These are phyloP conservation scores for Drosophila pallidifrons DNA, from an alignment of 1,140 invertebrate species.

Conservation along the genomic window DNA sequence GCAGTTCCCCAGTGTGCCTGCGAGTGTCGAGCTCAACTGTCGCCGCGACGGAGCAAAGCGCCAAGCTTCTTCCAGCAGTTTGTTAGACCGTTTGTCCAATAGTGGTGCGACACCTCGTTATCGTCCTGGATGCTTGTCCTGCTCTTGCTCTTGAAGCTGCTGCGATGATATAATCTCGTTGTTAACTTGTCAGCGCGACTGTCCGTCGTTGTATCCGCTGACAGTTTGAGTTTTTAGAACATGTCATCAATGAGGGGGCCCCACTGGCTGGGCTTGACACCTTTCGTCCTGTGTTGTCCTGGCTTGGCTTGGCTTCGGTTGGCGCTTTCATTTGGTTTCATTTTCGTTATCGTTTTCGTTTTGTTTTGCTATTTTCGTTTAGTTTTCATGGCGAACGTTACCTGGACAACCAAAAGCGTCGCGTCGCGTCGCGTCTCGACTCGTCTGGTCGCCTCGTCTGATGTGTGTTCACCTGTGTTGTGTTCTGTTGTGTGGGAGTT, in stretches of 20 bases:
- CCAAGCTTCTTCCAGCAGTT: background rate
- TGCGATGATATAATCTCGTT: slow-evolving; percentile 53
- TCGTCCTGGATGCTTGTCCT: slow-evolving; percentile 18
- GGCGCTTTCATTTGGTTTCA: slow-evolving; percentile 37
- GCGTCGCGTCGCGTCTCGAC: slow-evolving; percentile 13
- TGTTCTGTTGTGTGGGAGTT: slow-evolving; percentile 23
- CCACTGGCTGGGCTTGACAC: background rate
- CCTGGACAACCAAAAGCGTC: slow-evolving; percentile 58
- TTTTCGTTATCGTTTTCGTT: slow-evolving; percentile 27
- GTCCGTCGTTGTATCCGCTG: slow-evolving; percentile 57
- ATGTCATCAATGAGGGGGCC: slow-evolving; percentile 48
- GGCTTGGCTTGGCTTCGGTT: slow-evolving; percentile 7
- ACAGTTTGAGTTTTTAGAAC: slow-evolving; percentile 65
- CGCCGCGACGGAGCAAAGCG: slow-evolving; percentile 30
- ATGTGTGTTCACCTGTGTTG: slow-evolving; percentile 66
- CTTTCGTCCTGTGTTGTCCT: background rate
- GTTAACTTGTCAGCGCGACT: slow-evolving; percentile 54
- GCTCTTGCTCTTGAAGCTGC: slow-evolving; percentile 10
- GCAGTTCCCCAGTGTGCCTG: slow-evolving; percentile 83
- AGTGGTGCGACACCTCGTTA: background rate
- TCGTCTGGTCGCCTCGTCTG: slow-evolving; percentile 13
- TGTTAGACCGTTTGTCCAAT: background rate
- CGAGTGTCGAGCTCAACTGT: slow-evolving; percentile 57
- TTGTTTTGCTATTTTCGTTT: slow-evolving; percentile 72
- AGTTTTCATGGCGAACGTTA: slow-evolving; percentile 79